phyloP scores from a whole-genome alignment of 2,888 invertebrate genomes.

The Diogma glabrata region DNA sequence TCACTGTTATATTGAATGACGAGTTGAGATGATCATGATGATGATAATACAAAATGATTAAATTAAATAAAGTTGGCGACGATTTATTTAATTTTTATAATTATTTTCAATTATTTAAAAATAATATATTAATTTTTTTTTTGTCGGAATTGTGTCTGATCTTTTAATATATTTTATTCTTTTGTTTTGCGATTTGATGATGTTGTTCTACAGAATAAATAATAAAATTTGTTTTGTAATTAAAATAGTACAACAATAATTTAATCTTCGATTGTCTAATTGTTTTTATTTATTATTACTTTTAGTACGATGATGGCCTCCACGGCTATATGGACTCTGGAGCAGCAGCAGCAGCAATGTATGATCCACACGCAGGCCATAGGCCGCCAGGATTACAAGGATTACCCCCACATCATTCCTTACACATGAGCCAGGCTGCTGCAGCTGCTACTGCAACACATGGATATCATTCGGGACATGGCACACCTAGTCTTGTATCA shows the following conservation, averaged over 20 bases:
- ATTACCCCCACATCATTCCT: slow-evolving; percentile 63
- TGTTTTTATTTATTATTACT: slow-evolving; percentile 22
- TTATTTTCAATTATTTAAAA: slow-evolving; percentile 13
- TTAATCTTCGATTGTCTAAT: too few species aligned
- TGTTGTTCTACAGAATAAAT: too few species aligned
- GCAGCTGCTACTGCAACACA: slow-evolving; percentile 47
- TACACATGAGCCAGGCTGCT: slow-evolving; percentile 65
- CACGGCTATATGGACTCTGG: slow-evolving; percentile 75
- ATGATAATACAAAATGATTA: too few species aligned
- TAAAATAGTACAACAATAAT: too few species aligned
- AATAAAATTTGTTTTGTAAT: too few species aligned
- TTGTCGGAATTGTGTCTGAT: too few species aligned
- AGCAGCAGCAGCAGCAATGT: slow-evolving; percentile 51
- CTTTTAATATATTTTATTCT: too few species aligned
- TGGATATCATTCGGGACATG: slow-evolving; percentile 43
- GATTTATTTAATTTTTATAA: slow-evolving; percentile 9
- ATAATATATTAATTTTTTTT: not conserved
- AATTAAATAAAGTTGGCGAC: slow-evolving; percentile 6
- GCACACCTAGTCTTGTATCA: slow-evolving; percentile 66
- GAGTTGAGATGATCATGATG: too few species aligned
- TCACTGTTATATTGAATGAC: too few species aligned
- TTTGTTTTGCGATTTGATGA: too few species aligned
- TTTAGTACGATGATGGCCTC: slow-evolving; percentile 92
- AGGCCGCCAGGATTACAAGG: slow-evolving; percentile 45
- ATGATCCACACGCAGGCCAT: slow-evolving; percentile 64